Conservation (phyloP, 1,140 invertebrate genomes). For the Oreohelix idahoensis region DNA sequence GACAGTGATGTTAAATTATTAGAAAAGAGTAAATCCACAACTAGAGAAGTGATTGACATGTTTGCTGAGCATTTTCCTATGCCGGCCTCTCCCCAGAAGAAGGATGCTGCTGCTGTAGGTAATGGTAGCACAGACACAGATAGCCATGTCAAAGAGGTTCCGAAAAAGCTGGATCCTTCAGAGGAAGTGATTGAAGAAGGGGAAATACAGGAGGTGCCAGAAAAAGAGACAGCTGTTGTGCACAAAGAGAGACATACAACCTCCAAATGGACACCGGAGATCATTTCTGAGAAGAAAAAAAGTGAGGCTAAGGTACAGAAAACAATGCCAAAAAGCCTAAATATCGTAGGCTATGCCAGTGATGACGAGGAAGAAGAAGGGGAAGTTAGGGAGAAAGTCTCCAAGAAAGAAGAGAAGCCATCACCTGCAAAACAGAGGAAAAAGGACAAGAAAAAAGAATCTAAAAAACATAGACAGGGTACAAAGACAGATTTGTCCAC, state of each 20-base stretch:
- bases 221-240: not conserved
- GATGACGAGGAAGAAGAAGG: slow-evolving; percentile 25
- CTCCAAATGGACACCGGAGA: not conserved
- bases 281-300: not conserved
- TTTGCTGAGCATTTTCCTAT: slow-evolving; percentile 13
- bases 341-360: slow-evolving; percentile 29
- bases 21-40: not conserved
- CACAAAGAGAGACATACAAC: not conserved
- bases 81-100: not conserved
- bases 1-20: not conserved
- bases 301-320: not conserved
- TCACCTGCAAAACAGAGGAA: not conserved
- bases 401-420: not conserved
- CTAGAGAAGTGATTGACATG: slow-evolving; percentile 18
- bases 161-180: not conserved
- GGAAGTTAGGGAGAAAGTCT: not conserved
- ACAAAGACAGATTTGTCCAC: not conserved
- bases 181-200: not conserved
- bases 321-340: not conserved
- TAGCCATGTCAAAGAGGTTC: not conserved
- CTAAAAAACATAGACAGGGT: not conserved
- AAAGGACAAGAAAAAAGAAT: slow-evolving; percentile 16
- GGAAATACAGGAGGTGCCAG: not conserved
- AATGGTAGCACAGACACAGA: not conserved
- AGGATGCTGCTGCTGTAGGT: not conserved